Percentiles rank a stretch among this genome's conserved stretches.
Conservation (phyloP, 2,797 vertebrate genomes). For the Cryptoblepharus egeriae region DNA sequence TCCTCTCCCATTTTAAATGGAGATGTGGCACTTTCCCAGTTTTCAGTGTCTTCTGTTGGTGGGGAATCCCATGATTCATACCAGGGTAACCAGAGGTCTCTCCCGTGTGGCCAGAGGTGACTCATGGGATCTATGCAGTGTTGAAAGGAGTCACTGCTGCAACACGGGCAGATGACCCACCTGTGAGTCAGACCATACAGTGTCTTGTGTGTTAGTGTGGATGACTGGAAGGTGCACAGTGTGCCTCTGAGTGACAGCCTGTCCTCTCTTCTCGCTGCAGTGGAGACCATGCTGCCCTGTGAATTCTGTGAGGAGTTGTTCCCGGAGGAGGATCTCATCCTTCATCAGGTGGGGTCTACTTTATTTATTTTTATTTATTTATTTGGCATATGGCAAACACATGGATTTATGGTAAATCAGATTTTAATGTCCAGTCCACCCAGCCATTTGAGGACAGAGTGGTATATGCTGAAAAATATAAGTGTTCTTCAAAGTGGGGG, state of each 20-base stretch:
- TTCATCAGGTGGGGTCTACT: conserved; percentile 95
- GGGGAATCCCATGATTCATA: not conserved
- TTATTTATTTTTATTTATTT: too few relatives aligned
- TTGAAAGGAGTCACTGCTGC: not conserved
- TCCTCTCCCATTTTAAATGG: too few relatives aligned
- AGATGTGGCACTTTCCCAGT: too few relatives aligned
- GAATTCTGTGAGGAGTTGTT: conserved; percentile 98
- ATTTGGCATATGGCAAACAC: too few relatives aligned
- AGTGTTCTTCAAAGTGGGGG: too few relatives aligned
- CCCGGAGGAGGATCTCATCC: conserved; percentile 93
- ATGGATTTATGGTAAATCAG: too few relatives aligned
- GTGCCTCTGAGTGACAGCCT: accelerated
- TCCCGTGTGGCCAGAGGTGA: not conserved
- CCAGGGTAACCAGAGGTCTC: not conserved
- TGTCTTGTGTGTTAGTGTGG: not conserved
- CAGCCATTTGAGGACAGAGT: too few relatives aligned
- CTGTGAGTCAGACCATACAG: too few relatives aligned
- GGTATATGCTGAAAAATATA: too few relatives aligned
- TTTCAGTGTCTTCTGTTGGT: not conserved
- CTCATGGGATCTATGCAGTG: not conserved
- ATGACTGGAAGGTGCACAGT: accelerated
- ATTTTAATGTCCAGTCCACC: too few relatives aligned
- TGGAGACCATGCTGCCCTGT: conserved; percentile 87
- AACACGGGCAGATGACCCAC: not conserved
- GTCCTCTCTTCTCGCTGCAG: conserved; percentile 48